phyloP scores from a whole-genome alignment of 2,888 invertebrate species.

The Leucophora obtusa region DNA sequence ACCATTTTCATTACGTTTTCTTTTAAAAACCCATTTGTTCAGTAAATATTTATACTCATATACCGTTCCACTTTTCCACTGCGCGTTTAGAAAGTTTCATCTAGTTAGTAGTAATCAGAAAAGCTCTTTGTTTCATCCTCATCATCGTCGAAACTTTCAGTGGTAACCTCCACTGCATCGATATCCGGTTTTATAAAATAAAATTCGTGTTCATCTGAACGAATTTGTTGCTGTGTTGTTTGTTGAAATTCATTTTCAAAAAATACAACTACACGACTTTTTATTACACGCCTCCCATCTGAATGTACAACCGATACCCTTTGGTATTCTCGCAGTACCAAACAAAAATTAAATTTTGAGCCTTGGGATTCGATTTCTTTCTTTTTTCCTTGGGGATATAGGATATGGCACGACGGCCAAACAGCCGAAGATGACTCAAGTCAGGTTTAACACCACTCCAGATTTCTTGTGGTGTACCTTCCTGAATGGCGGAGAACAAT shows the following conservation, averaged over 20 bases:
- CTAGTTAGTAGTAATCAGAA: too few species aligned
- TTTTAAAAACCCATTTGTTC: too few species aligned
- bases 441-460: slow-evolving; percentile 23
- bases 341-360: slow-evolving; percentile 36
- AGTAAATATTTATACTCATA: too few species aligned
- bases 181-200: too few species aligned
- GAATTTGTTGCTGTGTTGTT: too few species aligned
- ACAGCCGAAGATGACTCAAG: slow-evolving; percentile 18
- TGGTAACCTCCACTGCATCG: too few species aligned
- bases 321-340: slow-evolving; percentile 42
- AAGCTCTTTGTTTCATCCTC: too few species aligned
- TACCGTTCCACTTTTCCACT: too few species aligned
- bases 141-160: too few species aligned
- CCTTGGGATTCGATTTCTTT: slow-evolving; percentile 30
- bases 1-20: too few species aligned
- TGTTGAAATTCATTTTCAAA: slow-evolving; percentile 25
- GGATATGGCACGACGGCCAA: slow-evolving; percentile 13
- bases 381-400: slow-evolving; percentile 39
- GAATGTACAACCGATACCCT: slow-evolving; percentile 32
- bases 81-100: too few species aligned
- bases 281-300: slow-evolving; percentile 12
- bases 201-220: too few species aligned
- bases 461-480: slow-evolving; percentile 21
- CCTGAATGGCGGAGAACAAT: slow-evolving; percentile 12
- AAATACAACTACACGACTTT: slow-evolving; percentile 37